Evolutionary conservation across 1,140 invertebrate species (phyloP).

Genomic region (Papilio polyxenes): DNA sequence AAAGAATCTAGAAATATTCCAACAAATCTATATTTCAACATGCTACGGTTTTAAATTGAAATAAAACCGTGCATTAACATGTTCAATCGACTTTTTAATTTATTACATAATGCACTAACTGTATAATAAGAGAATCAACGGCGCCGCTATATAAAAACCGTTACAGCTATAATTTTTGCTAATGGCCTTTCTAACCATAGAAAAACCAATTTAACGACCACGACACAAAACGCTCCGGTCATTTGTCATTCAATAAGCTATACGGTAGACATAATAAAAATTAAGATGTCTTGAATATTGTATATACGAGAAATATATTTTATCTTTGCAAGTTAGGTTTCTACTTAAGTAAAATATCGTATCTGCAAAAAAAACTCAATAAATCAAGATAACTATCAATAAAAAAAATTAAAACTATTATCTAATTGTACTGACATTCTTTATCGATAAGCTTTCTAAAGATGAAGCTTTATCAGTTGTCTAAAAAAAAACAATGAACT

Average conservation of each 20-base stretch:
- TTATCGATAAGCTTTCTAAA: not conserved
- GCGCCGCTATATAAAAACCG: slow-evolving; percentile 2
- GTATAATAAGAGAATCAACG: slow-evolving; percentile 18
- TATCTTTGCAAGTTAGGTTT: not conserved
- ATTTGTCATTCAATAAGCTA: slow-evolving; percentile 20
- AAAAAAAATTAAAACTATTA: not conserved
- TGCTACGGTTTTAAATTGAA: not conserved
- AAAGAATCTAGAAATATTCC: not conserved
- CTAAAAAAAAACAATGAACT: not conserved
- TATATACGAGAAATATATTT: not conserved
- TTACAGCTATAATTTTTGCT: slow-evolving; percentile 23
- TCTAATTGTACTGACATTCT: not conserved
- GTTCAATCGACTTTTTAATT: slow-evolving; percentile 7
- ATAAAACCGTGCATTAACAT: not conserved
- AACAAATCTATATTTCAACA: not conserved
- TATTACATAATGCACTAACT: not conserved
- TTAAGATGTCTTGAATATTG: not conserved
- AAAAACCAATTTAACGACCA: slow-evolving; percentile 17
- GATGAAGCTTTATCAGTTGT: not conserved
- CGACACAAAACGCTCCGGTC: not conserved
- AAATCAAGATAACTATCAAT: not conserved
- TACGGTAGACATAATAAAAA: not conserved
- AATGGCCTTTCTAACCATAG: slow-evolving; percentile 10
- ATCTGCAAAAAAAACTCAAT: not conserved
- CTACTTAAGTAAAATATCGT: not conserved